phyloP scores from a whole-genome alignment of 2,797 vertebrate genomes.

The Gallinago solitaria region DNA sequence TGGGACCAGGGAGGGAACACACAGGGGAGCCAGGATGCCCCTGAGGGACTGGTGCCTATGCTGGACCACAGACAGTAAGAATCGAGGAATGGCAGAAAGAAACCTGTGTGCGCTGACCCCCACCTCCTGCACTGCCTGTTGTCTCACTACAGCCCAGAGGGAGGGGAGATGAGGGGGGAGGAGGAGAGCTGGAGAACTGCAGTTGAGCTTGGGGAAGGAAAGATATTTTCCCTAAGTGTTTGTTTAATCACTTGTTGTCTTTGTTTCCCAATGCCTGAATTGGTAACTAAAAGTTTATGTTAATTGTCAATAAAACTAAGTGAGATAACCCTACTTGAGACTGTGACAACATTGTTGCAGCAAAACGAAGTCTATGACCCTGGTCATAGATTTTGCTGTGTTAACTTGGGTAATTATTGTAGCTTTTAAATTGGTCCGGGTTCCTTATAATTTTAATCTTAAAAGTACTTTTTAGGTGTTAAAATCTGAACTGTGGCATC shows the following conservation, averaged over 20 bases:
- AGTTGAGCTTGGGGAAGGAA: background rate
- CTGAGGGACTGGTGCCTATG: background rate
- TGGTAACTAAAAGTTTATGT: background rate
- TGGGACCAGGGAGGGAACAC: background rate
- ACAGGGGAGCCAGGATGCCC: no score
- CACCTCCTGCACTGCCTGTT: rapidly evolving
- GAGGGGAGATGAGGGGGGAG: background rate
- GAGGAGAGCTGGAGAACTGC: background rate
- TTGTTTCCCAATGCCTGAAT: background rate
- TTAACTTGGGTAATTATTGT: background rate
- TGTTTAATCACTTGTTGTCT: background rate
- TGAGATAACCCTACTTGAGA: background rate
- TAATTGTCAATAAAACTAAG: background rate
- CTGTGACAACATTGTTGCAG: background rate
- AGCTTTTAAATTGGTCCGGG: background rate
- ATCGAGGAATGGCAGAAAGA: background rate
- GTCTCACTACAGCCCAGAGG: background rate
- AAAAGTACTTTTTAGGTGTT: background rate
- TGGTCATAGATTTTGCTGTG: background rate
- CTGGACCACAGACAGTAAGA: background rate
- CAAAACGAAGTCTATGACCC: background rate
- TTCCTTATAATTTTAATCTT: background rate
- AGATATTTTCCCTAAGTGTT: background rate
- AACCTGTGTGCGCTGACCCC: rapidly evolving
- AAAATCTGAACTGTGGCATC: background rate